Evolutionary conservation across 1,140 invertebrate genomes (phyloP).

Genomic region (Penaeus indicus): DNA sequence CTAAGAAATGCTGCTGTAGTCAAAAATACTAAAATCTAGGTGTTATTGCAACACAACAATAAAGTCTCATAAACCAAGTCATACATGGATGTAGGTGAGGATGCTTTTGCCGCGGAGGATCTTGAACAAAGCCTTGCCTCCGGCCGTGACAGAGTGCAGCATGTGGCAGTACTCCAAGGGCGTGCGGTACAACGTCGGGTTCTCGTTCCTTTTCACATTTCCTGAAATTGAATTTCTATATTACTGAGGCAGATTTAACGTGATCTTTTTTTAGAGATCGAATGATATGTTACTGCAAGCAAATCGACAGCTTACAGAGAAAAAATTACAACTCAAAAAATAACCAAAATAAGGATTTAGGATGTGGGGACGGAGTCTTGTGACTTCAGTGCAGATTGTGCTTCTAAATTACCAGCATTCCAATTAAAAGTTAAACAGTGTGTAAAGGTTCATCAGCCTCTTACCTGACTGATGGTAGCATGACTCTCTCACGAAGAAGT

Average conservation of each 20-base stretch:
- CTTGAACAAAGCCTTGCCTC: constrained; percentile 35
- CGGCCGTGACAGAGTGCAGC: constrained; percentile 54
- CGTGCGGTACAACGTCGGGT: constrained; percentile 75
- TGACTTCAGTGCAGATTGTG: too few species aligned
- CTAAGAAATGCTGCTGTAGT: too few species aligned
- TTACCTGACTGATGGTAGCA: constrained; percentile 75
- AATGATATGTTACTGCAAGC: too few species aligned
- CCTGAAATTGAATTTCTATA: constrained; percentile 65
- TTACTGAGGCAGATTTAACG: not conserved
- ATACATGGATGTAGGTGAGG: constrained; percentile 74
- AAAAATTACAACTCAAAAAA: too few species aligned
- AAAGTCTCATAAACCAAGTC: constrained; percentile 31
- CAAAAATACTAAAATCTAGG: not conserved
- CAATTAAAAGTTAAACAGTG: too few species aligned
- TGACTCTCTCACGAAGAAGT: constrained; percentile 74
- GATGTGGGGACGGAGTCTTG: too few species aligned
- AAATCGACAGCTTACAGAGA: too few species aligned
- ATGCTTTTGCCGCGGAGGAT: constrained; percentile 71
- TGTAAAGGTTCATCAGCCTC: not conserved
- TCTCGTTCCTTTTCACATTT: constrained; percentile 69
- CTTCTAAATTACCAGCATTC: too few species aligned
- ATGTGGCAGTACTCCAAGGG: constrained; percentile 72
- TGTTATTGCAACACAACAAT: not conserved
- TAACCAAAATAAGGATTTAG: too few species aligned
- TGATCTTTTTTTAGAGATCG: too few species aligned